phyloP scores from a whole-genome alignment of 1,140 invertebrate species.

The Caerostris darwini region DNA sequence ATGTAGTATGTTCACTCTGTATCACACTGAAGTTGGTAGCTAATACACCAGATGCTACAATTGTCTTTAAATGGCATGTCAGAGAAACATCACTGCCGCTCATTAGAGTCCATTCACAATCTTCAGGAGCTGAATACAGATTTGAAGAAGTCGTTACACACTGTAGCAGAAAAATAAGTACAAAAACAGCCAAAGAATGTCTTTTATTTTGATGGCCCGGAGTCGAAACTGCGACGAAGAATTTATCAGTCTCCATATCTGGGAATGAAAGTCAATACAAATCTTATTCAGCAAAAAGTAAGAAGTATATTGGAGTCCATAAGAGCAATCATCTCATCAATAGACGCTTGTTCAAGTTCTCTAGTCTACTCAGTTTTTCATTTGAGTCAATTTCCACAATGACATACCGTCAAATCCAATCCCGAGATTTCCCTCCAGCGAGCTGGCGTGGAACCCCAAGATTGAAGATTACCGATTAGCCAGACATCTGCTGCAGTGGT shows the following conservation, averaged over 20 bases:
- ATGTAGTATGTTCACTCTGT: constrained; percentile 76
- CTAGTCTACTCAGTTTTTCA: constrained; percentile 24
- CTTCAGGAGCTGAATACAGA: constrained; percentile 68
- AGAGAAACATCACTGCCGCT: constrained; percentile 70
- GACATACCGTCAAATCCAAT: constrained; percentile 42
- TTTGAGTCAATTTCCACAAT: neutral
- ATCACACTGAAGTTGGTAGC: constrained; percentile 79
- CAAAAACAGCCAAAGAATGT: neutral
- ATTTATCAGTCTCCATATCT: neutral
- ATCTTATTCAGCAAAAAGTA: neutral
- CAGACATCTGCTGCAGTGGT: neutral
- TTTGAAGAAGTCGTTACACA: neutral
- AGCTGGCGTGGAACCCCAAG: constrained; percentile 10
- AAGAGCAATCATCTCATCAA: constrained; percentile 38
- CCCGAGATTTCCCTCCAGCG: constrained; percentile 31
- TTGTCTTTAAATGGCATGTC: constrained; percentile 74
- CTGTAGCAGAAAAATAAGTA: neutral
- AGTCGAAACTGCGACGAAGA: neutral
- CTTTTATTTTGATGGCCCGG: neutral
- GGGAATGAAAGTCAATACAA: neutral
- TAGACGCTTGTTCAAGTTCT: neutral
- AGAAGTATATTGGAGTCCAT: neutral
- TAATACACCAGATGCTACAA: constrained; percentile 68
- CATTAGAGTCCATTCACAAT: constrained; percentile 60
- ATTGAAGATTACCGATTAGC: neutral